Conservation (phyloP, 2,888 invertebrate species). For the Diploptera punctata region DNA sequence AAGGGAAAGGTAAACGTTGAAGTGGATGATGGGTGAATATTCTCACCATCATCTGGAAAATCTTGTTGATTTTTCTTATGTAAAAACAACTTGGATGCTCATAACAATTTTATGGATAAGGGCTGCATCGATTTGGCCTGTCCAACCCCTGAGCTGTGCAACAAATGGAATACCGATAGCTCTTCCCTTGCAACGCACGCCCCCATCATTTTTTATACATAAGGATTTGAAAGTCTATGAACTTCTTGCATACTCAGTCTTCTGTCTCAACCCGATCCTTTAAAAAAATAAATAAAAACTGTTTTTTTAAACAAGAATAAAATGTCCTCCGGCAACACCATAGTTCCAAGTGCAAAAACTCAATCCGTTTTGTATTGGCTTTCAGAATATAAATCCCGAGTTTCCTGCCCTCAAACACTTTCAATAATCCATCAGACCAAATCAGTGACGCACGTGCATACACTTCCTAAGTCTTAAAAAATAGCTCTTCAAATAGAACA, state of each 20-base stretch:
- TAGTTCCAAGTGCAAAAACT: slow-evolving; percentile 4
- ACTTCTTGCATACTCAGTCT: background rate
- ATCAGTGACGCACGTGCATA: no score
- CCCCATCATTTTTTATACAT: slow-evolving; percentile 8
- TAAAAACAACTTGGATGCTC: no score
- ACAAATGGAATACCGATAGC: slow-evolving; percentile 27
- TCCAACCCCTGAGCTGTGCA: slow-evolving; percentile 1
- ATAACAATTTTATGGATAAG: no score
- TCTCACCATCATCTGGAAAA: no score
- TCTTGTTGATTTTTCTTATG: no score
- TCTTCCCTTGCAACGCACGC: background rate
- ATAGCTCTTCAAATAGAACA: no score
- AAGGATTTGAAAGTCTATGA: slow-evolving; percentile 19
- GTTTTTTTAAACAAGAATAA: background rate
- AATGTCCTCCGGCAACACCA: background rate
- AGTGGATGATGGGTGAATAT: no score
- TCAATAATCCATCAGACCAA: no score
- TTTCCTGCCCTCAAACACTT: no score
- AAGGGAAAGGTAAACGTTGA: no score
- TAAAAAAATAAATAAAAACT: slow-evolving; percentile 1
- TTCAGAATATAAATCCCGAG: background rate
- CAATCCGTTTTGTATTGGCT: slow-evolving; percentile 2
- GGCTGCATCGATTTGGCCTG: slow-evolving; percentile 1
- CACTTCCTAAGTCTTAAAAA: no score
- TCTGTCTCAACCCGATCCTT: background rate